Conservation (phyloP, 2,113 vertebrate species). For the Stegostoma tigrinum region DNA sequence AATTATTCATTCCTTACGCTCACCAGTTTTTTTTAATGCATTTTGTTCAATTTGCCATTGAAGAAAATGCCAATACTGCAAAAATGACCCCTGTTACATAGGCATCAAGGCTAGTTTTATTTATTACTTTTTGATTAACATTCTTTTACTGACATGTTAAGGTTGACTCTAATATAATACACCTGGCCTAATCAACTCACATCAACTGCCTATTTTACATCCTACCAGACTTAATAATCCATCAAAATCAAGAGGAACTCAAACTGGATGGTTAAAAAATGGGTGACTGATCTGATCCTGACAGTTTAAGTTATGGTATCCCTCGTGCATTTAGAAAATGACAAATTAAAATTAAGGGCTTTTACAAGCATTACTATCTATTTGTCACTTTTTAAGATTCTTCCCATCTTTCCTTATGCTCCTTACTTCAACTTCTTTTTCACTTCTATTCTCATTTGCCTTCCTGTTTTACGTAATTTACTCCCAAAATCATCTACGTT, state of each 20-base stretch:
- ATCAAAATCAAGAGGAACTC: not conserved
- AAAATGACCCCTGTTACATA: not conserved
- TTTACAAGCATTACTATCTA: not conserved
- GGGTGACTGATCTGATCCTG: not conserved
- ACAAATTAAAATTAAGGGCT: not conserved
- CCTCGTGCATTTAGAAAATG: not conserved
- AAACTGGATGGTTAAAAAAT: not conserved
- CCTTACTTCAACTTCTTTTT: not conserved
- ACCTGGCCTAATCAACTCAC: not conserved
- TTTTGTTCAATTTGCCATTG: not conserved
- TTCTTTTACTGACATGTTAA: not conserved
- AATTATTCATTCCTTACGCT: not conserved
- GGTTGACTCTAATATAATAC: not conserved
- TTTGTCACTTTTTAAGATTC: not conserved
- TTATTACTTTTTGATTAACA: not conserved
- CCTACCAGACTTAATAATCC: not conserved
- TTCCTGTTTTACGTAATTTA: not conserved
- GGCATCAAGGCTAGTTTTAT: not conserved
- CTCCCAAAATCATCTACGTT: not conserved
- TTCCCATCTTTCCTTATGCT: not conserved
- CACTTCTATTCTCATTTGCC: not conserved
- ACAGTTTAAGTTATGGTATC: not conserved
- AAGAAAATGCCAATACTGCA: not conserved
- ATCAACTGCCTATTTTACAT: not conserved
- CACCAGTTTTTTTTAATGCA: not conserved